Percentiles rank a stretch among this genome's conserved stretches.
phyloP scores from a whole-genome alignment of 2,888 invertebrate species.

The Apamea monoglypha region DNA sequence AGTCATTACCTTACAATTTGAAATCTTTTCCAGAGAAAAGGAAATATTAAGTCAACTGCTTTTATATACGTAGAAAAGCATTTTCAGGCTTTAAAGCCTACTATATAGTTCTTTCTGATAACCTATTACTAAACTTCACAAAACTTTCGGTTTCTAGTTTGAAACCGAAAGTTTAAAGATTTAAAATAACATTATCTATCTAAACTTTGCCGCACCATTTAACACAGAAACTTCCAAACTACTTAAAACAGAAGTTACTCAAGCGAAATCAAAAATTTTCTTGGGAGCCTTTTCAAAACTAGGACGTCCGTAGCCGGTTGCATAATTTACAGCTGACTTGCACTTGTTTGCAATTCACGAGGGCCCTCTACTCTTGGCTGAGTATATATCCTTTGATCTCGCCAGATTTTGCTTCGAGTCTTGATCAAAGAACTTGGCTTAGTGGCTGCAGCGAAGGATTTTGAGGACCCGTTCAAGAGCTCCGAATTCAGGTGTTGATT shows the following conservation, averaged over 20 bases:
- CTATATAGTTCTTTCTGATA: background rate
- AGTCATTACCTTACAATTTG: background rate
- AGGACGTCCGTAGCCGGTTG: constrained; percentile 50
- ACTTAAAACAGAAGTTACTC: constrained; percentile 27
- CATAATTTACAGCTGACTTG: constrained; percentile 65
- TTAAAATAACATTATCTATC: constrained; percentile 17
- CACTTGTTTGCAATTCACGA: constrained; percentile 56
- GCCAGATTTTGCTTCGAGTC: constrained; percentile 47
- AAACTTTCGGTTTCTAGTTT: constrained; percentile 14
- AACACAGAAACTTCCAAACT: constrained; percentile 35
- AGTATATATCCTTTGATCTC: constrained; percentile 54
- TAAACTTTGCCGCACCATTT: constrained; percentile 35
- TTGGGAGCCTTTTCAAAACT: constrained; percentile 42
- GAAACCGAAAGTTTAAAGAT: too few species aligned
- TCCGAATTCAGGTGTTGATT: constrained; percentile 29
- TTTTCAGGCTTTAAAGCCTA: background rate
- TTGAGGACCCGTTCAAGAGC: constrained; percentile 29
- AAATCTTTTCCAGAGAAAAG: background rate
- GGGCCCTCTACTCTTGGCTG: constrained; percentile 49
- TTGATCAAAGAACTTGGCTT: constrained; percentile 53
- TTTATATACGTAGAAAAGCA: background rate
- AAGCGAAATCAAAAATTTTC: constrained; percentile 36
- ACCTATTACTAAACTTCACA: constrained; percentile 10
- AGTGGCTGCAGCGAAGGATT: constrained; percentile 42
- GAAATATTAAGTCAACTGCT: background rate